Evolutionary conservation across 2,888 invertebrate species (phyloP), one percentile per base, ranked within the genome.

Genomic region (Drosophila pegasa): DNA sequence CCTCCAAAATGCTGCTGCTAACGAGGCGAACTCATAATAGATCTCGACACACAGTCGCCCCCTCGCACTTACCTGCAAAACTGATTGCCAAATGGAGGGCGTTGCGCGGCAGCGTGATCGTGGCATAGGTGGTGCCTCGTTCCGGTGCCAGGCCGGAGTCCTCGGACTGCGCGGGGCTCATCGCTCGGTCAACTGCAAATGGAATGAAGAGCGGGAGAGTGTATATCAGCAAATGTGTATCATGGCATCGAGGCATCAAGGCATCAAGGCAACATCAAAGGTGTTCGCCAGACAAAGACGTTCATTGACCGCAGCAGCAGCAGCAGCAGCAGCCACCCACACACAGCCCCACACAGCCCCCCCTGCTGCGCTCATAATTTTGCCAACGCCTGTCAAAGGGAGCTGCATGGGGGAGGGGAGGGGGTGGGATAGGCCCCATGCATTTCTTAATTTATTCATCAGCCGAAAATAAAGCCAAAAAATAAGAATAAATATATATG

Each of bases 81-180:
- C 90, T 91, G 76, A 92, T 91, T 75, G 92, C 92, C 91, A 92
- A 89, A 61, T 89, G 90, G 52, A 90, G 90, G 33, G 91, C 90
- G 80, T 90, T 92, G 56, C 92, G 88, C 22, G 92, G 92, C 70
- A 92, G 80, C 51, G 92, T 92, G 59, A 92, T 91, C 47, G 92
- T 92, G 52, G 92, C 92, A 78, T 92, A 92, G 63, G 92, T 92
- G 35, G 92, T 92, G 61, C 92, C 92, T 14, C 92, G 90, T 76
- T 92, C 92, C 52, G 92, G 92, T 45, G 92, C 92, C 69, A 92
- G 64, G 20, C 92, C 92, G 35, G 92, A 92, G 77, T 92, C 92
- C 78, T 92, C 92, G 3, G 92, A 92, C 66, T 92, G 92, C 65
- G 92, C 92, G 35, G 92, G 92, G 80, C 92, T 92, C 92, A 92